A percentile compares a stretch with the other conserved stretches of the same genome.
Conservation (phyloP, 2,113 vertebrate genomes). For the Trinectes maculatus region DNA sequence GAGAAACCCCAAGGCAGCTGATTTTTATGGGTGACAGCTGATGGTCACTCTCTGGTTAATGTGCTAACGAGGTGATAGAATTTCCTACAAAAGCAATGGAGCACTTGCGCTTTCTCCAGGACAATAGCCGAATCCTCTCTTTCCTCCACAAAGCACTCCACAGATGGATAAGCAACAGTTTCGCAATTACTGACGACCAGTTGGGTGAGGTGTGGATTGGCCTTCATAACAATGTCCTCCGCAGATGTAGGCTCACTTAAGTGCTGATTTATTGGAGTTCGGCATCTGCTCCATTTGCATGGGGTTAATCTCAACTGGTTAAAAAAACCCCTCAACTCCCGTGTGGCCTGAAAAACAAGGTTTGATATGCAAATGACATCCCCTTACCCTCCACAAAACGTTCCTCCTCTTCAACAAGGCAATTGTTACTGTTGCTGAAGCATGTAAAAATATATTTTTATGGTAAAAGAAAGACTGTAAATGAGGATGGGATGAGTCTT, state of each 20-base stretch:
- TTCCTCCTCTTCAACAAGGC: conserved; percentile 55
- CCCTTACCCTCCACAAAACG: conserved; percentile 44
- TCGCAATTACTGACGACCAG: conserved; percentile 62
- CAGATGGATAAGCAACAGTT: conserved; percentile 74
- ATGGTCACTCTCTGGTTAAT: conserved; percentile 62
- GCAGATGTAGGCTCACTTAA: conserved; percentile 71
- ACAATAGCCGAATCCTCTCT: conserved; percentile 48
- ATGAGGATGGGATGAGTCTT: conserved; percentile 57
- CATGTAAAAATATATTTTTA: conserved; percentile 60
- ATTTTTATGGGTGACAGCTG: conserved; percentile 58
- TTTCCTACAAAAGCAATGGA: conserved; percentile 58
- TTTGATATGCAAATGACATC: conserved; percentile 75
- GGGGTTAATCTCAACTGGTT: conserved; percentile 74
- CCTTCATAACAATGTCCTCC: conserved; percentile 62
- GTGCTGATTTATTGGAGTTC: conserved; percentile 76
- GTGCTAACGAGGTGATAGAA: conserved; percentile 67
- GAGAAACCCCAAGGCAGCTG: conserved; percentile 20
- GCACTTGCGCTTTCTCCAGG: conserved; percentile 34
- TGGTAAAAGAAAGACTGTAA: conserved; percentile 44
- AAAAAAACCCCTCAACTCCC: conserved; percentile 76
- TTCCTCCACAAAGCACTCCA: conserved; percentile 63
- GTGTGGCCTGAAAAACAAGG: conserved; percentile 63
- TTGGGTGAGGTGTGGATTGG: conserved; percentile 58
- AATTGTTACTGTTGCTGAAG: conserved; percentile 68
- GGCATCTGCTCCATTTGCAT: conserved; percentile 80